A percentile compares a stretch with the other conserved stretches of the same genome.
Evolutionary conservation across 2,888 invertebrate species (phyloP).

Genomic region (Odontomyia ornata): DNA sequence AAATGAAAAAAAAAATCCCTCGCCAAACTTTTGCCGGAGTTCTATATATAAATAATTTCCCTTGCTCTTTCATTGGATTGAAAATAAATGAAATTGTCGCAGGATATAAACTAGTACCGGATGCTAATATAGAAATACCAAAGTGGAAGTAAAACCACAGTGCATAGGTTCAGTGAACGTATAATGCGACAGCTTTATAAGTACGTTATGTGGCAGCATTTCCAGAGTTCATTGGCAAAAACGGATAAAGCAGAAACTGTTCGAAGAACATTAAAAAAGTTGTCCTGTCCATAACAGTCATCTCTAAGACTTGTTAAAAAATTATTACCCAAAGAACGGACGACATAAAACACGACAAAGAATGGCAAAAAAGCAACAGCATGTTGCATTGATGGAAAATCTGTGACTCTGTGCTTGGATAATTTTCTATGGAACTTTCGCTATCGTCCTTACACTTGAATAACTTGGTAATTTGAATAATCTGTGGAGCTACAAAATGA

Average conservation of each 20-base stretch:
- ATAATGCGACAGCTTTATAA: not conserved
- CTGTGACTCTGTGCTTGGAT: constrained; percentile 21
- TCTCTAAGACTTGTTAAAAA: constrained; percentile 35
- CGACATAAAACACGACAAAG: constrained; percentile 21
- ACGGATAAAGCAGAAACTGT: not conserved
- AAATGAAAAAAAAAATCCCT: not conserved
- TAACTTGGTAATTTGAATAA: constrained; percentile 32
- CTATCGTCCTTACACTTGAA: constrained; percentile 27
- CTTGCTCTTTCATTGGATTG: not conserved
- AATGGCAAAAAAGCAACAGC: not conserved
- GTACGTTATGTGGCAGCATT: not conserved
- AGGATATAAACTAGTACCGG: constrained; percentile 6
- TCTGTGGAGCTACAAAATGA: constrained; percentile 6
- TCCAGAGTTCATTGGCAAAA: constrained; percentile 33
- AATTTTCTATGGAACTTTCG: constrained; percentile 25
- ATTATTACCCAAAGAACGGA: constrained; percentile 29
- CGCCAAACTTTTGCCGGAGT: not conserved
- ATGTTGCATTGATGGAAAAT: not conserved
- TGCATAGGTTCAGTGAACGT: constrained; percentile 30
- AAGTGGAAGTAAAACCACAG: not conserved
- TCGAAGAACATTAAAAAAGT: constrained; percentile 27
- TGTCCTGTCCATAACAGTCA: constrained; percentile 25
- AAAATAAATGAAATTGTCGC: constrained; percentile 32
- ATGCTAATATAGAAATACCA: not conserved
- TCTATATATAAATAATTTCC: too few species aligned